phyloP scores from a whole-genome alignment of 2,888 invertebrate species.

The Rhyacophila evoluta region DNA sequence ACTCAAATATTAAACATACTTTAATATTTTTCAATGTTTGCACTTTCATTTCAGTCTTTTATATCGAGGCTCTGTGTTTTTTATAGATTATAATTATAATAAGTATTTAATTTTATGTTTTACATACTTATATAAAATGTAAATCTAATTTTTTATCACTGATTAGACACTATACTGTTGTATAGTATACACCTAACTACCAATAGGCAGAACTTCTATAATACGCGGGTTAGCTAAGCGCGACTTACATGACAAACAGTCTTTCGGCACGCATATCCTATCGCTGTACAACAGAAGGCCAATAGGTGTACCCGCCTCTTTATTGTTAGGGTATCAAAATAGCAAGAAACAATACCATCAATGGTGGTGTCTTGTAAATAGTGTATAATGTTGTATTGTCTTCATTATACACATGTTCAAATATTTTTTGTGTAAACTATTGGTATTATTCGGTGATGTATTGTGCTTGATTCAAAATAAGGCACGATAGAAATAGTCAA shows the following conservation, averaged over 20 bases:
- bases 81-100: too few relatives aligned
- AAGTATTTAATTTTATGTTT: too few relatives aligned
- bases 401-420: too few relatives aligned
- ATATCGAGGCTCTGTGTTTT: too few relatives aligned
- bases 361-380: not conserved
- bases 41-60: too few relatives aligned
- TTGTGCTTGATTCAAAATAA: too few relatives aligned
- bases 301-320: not conserved
- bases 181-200: not conserved
- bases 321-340: not conserved
- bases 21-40: too few relatives aligned
- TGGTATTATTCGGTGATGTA: too few relatives aligned
- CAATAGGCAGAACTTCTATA: not conserved
- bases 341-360: not conserved
- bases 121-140: too few relatives aligned
- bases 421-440: too few relatives aligned
- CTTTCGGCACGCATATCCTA: conserved; percentile 26
- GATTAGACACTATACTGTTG: not conserved
- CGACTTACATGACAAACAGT: conserved; percentile 33
- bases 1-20: too few relatives aligned
- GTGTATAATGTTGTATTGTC: not conserved
- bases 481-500: too few relatives aligned
- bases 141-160: not conserved
- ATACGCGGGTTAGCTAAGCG: conserved; percentile 30
- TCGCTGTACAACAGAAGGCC: conserved; percentile 1